phyloP scores from a whole-genome alignment of 2,113 vertebrate species.

The Gasterosteus aculeatus region DNA sequence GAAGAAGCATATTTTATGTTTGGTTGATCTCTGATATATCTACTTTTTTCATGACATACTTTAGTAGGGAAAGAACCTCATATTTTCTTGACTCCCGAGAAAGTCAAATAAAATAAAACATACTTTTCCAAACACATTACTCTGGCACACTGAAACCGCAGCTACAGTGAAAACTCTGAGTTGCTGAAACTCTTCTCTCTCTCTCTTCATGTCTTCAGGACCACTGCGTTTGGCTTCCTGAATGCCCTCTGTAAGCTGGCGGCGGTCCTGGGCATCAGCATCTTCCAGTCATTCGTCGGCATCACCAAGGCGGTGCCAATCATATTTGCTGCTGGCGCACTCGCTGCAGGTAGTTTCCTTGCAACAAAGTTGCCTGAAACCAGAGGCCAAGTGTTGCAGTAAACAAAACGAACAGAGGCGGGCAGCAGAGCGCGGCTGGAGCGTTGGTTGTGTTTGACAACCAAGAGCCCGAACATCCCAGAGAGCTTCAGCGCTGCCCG shows the following conservation, averaged over 20 bases:
- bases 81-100: not conserved
- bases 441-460: slow-evolving; percentile 70
- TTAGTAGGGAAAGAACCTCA: not conserved
- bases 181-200: not conserved
- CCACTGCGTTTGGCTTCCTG: slow-evolving; percentile 94
- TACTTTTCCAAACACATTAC: not conserved
- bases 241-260: slow-evolving; percentile 95
- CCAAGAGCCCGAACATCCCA: slow-evolving; percentile 64
- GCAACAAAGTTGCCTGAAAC: slow-evolving; percentile 94
- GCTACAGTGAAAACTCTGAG: not conserved
- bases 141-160: not conserved
- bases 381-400: slow-evolving; percentile 93
- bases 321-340: slow-evolving; percentile 88
- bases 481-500: slow-evolving; percentile 60
- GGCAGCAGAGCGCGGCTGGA: slow-evolving; percentile 64
- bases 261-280: slow-evolving; percentile 94
- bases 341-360: slow-evolving; percentile 92
- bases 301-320: slow-evolving; percentile 95
- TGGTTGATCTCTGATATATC: not conserved
- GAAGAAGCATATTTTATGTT: not conserved
- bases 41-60: not conserved
- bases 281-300: slow-evolving; percentile 96
- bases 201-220: slow-evolving; percentile 75
- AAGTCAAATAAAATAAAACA: not conserved
- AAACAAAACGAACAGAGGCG: slow-evolving; percentile 63